A percentile compares a stretch with the other conserved stretches of the same genome.
Conservation (phyloP, 2,113 vertebrate genomes). For the Hypocryptadius cinnamomeus region DNA sequence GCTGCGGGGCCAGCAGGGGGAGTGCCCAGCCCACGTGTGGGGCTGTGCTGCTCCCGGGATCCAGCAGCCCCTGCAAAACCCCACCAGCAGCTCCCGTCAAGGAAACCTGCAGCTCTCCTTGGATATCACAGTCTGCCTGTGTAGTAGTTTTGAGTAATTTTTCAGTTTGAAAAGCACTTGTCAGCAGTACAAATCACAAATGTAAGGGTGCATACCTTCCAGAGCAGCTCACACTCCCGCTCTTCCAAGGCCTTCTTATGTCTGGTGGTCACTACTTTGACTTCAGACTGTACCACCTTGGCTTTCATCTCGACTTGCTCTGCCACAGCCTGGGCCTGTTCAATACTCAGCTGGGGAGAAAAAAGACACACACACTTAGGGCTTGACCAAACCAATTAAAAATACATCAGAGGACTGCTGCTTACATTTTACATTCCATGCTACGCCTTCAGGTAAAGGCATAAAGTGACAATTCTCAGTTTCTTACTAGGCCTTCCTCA, state of each 20-base stretch:
- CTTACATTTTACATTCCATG: neutral
- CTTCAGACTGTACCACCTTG: slow-evolving; percentile 93
- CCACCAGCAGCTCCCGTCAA: neutral
- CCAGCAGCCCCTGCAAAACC: neutral
- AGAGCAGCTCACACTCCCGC: slow-evolving; percentile 92
- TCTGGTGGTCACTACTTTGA: slow-evolving; percentile 89
- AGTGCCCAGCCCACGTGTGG: neutral
- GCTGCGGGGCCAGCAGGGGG: neutral
- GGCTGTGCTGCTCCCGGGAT: neutral
- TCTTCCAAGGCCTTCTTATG: slow-evolving; percentile 96
- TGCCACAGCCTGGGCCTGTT: slow-evolving; percentile 94
- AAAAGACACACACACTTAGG: neutral
- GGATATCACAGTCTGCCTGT: neutral
- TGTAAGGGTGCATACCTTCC: slow-evolving; percentile 80
- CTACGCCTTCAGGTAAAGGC: neutral
- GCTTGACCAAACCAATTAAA: neutral
- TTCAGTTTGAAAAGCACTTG: neutral
- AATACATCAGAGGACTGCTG: neutral
- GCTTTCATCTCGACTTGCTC: slow-evolving; percentile 98
- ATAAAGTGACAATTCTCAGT: neutral
- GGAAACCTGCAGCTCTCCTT: neutral
- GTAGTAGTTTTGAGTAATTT: neutral
- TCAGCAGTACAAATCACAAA: neutral
- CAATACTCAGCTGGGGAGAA: slow-evolving; percentile 86
- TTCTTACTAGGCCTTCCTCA: neutral